Evolutionary conservation across 2,113 vertebrate species (phyloP).

Genomic region (Sceloporus undulatus): DNA sequence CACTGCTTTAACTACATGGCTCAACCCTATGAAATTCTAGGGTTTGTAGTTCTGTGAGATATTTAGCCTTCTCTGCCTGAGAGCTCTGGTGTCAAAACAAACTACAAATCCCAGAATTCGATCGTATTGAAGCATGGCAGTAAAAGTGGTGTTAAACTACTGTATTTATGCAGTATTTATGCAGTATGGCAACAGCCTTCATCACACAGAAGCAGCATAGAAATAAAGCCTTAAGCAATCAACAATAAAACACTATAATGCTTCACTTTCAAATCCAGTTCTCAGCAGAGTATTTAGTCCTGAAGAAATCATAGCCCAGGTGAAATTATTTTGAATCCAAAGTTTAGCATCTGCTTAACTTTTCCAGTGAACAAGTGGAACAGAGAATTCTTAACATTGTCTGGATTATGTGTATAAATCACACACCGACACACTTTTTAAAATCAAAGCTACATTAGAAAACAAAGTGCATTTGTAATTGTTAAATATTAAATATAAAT

Average conservation of each 20-base stretch:
- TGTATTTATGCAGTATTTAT: too few relatives aligned
- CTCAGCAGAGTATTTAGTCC: background rate
- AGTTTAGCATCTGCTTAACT: background rate
- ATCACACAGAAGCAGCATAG: background rate
- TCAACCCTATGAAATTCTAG: too few relatives aligned
- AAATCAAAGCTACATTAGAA: background rate
- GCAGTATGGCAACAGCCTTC: too few relatives aligned
- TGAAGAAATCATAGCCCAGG: background rate
- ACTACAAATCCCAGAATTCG: too few relatives aligned
- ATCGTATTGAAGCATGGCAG: too few relatives aligned
- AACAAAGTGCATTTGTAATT: background rate
- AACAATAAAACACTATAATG: background rate
- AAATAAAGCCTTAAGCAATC: background rate
- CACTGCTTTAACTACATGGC: too few relatives aligned
- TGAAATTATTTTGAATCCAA: background rate
- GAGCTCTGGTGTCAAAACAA: too few relatives aligned
- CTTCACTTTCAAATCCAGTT: background rate
- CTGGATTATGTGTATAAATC: background rate
- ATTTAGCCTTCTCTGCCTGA: too few relatives aligned
- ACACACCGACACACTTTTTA: fast-evolving
- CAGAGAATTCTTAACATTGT: background rate
- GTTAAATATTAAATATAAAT: background rate
- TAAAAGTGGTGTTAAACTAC: too few relatives aligned
- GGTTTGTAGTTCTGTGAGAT: too few relatives aligned
- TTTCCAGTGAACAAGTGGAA: background rate